Base-by-base conservation (phyloP, 2,888 invertebrate genomes). In the Serrognathus titanus region DNA sequence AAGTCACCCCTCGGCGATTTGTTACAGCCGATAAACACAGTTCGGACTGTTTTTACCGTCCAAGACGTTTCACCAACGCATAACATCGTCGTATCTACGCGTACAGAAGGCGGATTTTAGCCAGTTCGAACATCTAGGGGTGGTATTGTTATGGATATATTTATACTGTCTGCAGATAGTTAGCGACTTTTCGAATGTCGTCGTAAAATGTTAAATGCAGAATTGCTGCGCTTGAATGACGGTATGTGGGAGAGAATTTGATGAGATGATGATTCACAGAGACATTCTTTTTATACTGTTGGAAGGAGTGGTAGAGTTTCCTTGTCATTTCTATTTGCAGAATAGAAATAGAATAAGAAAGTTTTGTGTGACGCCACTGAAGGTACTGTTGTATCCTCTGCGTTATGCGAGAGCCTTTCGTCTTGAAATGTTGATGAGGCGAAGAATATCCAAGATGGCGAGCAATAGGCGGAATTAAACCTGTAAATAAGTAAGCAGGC, bases 1-100 rank as follows among this genome's bases (percentile, higher is more conserved):
- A 65, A 50, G 65, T 68, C 69, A 70, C 73, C 74, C 73, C 72
- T 71, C 56, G 59, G 64, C 73, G 71, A 75, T 74, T 74, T 74
- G 73, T 74, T 74, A 73, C 72, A 67, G 71, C 68, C 73, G 73
- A 74, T 75, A 75, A 73, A 73, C 71, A 71, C 67, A 66, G 70
- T 69, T 69, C 64, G 65, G 67, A 67, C 67, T 69, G 69, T 72
- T 72, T 71, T 71, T 69, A 69, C 69, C 65, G 66, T 69, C 69
- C 66, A 66, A 64, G 67, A 67, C 65, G 57, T 61, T 63, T 55
- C 55, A 51, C 56, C 57, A 57, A 51, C 55, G 53, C 55, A 62
- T 61, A 53, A 55, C 57, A 58, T 43, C 16, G 43, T 43, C 13
- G 16, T 20, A 43, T 43, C 43, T 43, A 16, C 20, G 20, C 20